These are phyloP conservation scores for Pseudachorutes palmiensis DNA, from an alignment of 1,140 invertebrate genomes.

Conservation along the genomic window DNA sequence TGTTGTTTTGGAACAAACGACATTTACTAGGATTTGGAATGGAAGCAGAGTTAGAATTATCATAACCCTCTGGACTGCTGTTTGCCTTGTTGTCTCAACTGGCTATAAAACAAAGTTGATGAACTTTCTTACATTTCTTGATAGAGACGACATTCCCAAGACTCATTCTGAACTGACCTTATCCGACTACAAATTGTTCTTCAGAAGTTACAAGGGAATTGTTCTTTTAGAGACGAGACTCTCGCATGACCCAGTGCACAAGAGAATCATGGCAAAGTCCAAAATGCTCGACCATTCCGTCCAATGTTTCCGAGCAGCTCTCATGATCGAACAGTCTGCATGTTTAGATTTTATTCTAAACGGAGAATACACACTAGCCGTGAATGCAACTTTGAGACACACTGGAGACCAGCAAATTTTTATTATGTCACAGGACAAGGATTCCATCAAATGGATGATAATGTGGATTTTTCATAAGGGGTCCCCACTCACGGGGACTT, in stretches of 20 bases:
- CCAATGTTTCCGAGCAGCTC: neutral
- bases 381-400: neutral
- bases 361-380: neutral
- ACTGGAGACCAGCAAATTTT: neutral
- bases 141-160: slow-evolving; percentile 3
- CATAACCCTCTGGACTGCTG: neutral
- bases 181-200: neutral
- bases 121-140: slow-evolving; percentile 1
- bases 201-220: neutral
- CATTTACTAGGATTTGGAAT: neutral
- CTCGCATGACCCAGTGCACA: neutral
- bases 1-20: slow-evolving; percentile 1
- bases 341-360: neutral
- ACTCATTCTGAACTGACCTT: slow-evolving; percentile 1
- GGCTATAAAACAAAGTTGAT: slow-evolving; percentile 3
- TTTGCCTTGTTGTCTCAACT: neutral
- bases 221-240: neutral
- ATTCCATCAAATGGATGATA: neutral
- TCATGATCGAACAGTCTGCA: neutral
- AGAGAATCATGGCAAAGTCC: neutral
- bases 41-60: neutral
- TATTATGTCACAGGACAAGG: neutral
- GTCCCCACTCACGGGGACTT: neutral
- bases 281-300: neutral
- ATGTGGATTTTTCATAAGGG: neutral